Conservation (phyloP, 30 jellyfish, hydroid and myxozoan species). For the Chrysaora quinquecirrha region DNA sequence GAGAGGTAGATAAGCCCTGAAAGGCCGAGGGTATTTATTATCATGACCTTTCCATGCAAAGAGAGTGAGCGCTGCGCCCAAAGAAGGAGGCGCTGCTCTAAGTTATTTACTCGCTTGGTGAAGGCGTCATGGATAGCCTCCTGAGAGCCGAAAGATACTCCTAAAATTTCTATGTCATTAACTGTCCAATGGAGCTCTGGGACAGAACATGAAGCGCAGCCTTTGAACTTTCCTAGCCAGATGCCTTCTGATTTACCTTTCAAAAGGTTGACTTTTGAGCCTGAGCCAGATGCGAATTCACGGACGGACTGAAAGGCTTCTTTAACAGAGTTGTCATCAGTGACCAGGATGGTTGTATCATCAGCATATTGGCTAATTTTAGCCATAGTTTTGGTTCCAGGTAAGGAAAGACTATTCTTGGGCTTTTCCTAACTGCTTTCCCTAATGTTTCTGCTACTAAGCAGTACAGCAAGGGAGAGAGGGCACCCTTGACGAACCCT, state of each 20-base stretch:
- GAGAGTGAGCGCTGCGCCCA: not conserved
- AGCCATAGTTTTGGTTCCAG: not conserved
- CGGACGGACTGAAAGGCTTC: not conserved
- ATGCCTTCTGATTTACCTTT: slow-evolving; percentile 8
- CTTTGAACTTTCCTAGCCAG: not conserved
- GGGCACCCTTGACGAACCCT: slow-evolving; percentile 56
- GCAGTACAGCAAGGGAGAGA: slow-evolving; percentile 31
- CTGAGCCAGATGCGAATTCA: not conserved
- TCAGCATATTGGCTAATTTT: slow-evolving; percentile 34
- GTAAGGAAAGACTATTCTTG: not conserved
- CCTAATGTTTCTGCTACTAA: slow-evolving; percentile 9
- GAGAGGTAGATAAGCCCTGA: not conserved
- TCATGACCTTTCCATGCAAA: slow-evolving; percentile 17
- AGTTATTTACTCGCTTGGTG: not conserved
- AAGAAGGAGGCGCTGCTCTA: not conserved
- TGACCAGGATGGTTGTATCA: slow-evolving; percentile 13
- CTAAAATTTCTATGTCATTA: not conserved
- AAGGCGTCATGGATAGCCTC: not conserved
- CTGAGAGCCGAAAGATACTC: slow-evolving; percentile 7
- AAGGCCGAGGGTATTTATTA: not conserved
- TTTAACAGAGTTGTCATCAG: not conserved
- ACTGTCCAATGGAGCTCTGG: too few species aligned
- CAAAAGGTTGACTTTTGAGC: slow-evolving; percentile 19
- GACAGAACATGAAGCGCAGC: not conserved
- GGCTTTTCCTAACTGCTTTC: not conserved